Conservation (phyloP, 2,888 invertebrate species). For the Eugnorisma glareosa region DNA sequence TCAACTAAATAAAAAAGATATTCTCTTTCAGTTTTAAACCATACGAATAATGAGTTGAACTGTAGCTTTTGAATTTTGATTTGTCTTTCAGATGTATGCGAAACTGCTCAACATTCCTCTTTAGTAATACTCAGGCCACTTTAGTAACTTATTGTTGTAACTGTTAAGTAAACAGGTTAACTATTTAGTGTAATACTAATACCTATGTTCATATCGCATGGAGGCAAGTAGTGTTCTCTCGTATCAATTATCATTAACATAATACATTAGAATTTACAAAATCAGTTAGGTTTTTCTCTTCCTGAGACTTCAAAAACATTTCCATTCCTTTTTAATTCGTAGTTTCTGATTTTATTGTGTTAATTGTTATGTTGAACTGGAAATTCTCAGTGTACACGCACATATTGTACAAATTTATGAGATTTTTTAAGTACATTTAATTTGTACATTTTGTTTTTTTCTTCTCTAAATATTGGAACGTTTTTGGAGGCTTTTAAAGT, state of each 20-base stretch:
- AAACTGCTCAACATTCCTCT: conserved; percentile 23
- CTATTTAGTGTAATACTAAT: conserved; percentile 47
- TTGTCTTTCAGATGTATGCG: conserved; percentile 17
- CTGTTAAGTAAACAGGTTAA: conserved; percentile 45
- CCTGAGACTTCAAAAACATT: conserved; percentile 46
- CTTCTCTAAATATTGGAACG: conserved; percentile 75
- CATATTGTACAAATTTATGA: conserved; percentile 82
- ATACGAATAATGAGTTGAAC: no score
- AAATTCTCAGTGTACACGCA: conserved; percentile 61
- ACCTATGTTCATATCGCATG: conserved; percentile 21
- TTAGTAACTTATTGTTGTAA: conserved; percentile 63
- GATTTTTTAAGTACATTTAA: conserved; percentile 80
- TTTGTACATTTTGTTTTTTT: conserved; percentile 76
- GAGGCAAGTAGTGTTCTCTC: conserved; percentile 22
- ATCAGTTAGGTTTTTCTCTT: conserved; percentile 18
- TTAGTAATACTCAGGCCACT: conserved; percentile 60
- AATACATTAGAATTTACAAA: conserved; percentile 23
- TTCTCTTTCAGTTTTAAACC: not conserved
- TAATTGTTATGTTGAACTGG: conserved; percentile 48
- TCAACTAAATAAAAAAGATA: not conserved
- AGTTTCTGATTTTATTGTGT: conserved; percentile 60
- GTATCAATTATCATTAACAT: conserved; percentile 28
- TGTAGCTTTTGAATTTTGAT: not conserved
- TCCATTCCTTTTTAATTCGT: conserved; percentile 25
- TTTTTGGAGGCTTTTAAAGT: conserved; percentile 90